A percentile compares a stretch with the other conserved stretches of the same genome.
Evolutionary conservation across 2,797 vertebrate species (phyloP).

Genomic region (Halcyon badia): DNA sequence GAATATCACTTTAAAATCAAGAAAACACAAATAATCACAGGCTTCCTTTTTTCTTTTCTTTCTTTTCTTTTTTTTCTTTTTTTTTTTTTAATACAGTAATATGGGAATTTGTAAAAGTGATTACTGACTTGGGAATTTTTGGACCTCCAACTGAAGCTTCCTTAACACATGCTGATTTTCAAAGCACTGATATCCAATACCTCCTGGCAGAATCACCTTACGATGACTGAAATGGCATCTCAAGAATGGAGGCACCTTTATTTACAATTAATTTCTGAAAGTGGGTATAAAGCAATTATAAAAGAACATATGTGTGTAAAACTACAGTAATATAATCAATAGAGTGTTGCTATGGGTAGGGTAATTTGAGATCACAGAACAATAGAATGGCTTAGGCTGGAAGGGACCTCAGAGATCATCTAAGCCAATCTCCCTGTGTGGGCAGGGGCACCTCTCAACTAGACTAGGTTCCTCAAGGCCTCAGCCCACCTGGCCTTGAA

Average conservation of each 20-base stretch:
- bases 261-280: slow-evolving; percentile 2
- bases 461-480: too few relatives aligned
- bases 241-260: slow-evolving; percentile 25
- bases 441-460: too few relatives aligned
- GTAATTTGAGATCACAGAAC: background rate
- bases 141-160: background rate
- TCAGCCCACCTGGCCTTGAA: too few relatives aligned
- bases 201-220: background rate
- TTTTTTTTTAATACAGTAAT: background rate
- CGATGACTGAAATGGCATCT: background rate
- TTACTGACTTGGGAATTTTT: background rate
- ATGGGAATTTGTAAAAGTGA: background rate
- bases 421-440: too few relatives aligned
- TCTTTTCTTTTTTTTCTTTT: too few relatives aligned
- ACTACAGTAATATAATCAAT: background rate
- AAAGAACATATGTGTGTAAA: background rate
- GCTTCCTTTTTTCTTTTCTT: background rate
- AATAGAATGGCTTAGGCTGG: too few relatives aligned
- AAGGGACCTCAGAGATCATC: too few relatives aligned
- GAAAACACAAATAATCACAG: background rate
- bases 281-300: background rate
- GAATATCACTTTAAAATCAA: background rate
- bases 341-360: background rate
- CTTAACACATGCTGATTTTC: slow-evolving; percentile 19
- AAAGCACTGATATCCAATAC: slow-evolving; percentile 8